Conservation (phyloP, 2,888 invertebrate species). For the Caenorhabditis zanzibari region DNA sequence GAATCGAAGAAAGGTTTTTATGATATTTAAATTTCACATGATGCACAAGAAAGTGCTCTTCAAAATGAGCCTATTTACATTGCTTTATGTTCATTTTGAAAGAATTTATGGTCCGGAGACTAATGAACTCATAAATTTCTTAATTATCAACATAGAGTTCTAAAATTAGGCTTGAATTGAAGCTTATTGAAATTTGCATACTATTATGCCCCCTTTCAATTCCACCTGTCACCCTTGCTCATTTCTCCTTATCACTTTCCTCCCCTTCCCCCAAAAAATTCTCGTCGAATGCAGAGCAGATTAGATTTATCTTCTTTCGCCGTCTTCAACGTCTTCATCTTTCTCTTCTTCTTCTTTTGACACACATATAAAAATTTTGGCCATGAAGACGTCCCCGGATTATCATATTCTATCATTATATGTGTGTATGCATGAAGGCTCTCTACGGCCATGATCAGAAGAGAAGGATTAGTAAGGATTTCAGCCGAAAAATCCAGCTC, state of each 20-base stretch:
- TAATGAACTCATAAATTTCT: no score
- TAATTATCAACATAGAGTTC: no score
- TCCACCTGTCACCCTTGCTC: background rate
- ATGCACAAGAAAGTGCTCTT: no score
- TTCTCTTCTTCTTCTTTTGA: background rate
- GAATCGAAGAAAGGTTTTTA: no score
- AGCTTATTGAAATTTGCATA: no score
- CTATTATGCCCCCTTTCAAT: no score
- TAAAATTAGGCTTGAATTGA: no score
- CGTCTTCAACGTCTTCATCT: constrained; percentile 11
- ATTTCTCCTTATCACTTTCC: background rate
- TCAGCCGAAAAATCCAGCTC: no score
- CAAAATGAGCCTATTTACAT: no score
- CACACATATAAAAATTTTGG: background rate
- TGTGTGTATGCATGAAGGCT: background rate
- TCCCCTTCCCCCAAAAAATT: background rate
- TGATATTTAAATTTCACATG: no score
- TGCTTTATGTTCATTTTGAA: no score
- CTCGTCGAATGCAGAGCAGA: background rate
- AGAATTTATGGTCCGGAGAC: no score
- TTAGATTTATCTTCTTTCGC: constrained; percentile 25
- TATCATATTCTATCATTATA: constrained; percentile 32
- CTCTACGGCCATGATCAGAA: constrained; percentile 18
- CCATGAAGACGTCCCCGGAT: constrained; percentile 15
- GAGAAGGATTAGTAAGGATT: constrained; percentile 30